These are phyloP conservation scores for Kuschelorhynchus macadamiae DNA, from an alignment of 2,888 invertebrate species.

Conservation along the genomic window DNA sequence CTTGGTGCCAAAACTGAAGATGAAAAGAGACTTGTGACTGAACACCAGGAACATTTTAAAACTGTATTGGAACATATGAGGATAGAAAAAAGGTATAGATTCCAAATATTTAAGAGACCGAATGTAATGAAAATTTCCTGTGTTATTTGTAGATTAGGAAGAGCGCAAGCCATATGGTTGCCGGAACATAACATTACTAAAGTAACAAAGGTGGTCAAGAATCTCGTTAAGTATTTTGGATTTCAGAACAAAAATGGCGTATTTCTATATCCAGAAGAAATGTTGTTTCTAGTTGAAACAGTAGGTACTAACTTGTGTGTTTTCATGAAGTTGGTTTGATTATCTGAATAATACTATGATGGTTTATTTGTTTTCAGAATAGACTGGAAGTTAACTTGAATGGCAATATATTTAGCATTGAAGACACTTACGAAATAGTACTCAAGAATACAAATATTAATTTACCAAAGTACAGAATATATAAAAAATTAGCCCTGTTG, in stretches of 20 bases:
- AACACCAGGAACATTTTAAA: conserved; percentile 54
- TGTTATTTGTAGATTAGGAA: conserved; percentile 56
- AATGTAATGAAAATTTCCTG: background rate
- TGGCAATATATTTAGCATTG: conserved; percentile 74
- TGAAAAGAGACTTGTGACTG: conserved; percentile 47
- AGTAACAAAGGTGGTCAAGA: conserved; percentile 58
- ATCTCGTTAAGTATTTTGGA: conserved; percentile 60
- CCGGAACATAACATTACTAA: conserved; percentile 54
- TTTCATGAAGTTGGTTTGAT: background rate
- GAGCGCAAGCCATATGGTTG: conserved; percentile 62
- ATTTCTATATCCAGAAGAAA: conserved; percentile 76
- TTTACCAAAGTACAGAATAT: conserved; percentile 26
- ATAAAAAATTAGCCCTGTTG: conserved; percentile 30
- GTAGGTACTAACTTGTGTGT: conserved; percentile 66
- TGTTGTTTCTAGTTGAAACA: conserved; percentile 76
- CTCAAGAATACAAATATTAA: conserved; percentile 56
- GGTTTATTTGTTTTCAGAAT: conserved; percentile 72
- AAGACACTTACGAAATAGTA: conserved; percentile 76
- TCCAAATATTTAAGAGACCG: conserved; percentile 9
- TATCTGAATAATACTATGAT: background rate
- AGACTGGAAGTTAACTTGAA: conserved; percentile 73
- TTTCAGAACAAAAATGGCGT: conserved; percentile 61
- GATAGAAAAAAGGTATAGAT: conserved; percentile 63
- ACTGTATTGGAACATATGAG: conserved; percentile 55
- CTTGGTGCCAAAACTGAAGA: conserved; percentile 49